Base-by-base conservation (phyloP, 2,113 vertebrate species). In the Pseudorectes ferrugineus region DNA sequence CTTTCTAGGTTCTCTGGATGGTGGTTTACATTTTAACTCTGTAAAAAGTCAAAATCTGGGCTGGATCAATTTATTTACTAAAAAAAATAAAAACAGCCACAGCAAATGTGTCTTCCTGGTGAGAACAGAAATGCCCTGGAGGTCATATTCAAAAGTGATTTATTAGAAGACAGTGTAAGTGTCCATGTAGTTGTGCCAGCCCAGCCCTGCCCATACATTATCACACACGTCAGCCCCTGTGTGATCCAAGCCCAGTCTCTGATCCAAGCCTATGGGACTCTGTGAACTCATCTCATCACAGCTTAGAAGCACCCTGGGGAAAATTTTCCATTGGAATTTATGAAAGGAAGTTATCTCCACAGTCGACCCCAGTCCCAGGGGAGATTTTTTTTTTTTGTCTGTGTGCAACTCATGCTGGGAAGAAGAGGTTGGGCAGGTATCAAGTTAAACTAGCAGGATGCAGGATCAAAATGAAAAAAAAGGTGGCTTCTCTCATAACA, bases 41-140 rank as follows among this genome's bases (percentile, higher is more conserved):
- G 65, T 55, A 61, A 80, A 94, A 94, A 73, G 49, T 87, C 85
- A 94, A 94, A 95, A 91, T 76, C 29, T 80, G 66, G 51, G 40
- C 55, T 89, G 54, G 35, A 87, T 36, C 61, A 45, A 70, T 77
- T 90, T 83, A 70, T 78, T 92, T 73, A n/a, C 25, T 51, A 19
- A 58, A 92, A 94, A 93, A 85, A 85, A 43, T 28, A 8, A 76
- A 79, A 94, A 6, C 38, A 59, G 15, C 25, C 61, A n/a, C 65
- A 85, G 36, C 5, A 93, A 86, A 58, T 49, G 2, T 33, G 31
- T 90, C 76, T 80, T 79, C 12, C 28, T 90, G 17, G 38, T 63
- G 75, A 92, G 28, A 83, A 31, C 0, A 77, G 62, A 76, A 83
- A 70, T 59, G 28, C 2, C 57, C 40, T 59, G 36, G 18, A 71